A percentile compares a stretch with the other conserved stretches of the same genome.
Evolutionary conservation across 2,113 vertebrate genomes (phyloP).

Genomic region (Muntiacus reevesi): DNA sequence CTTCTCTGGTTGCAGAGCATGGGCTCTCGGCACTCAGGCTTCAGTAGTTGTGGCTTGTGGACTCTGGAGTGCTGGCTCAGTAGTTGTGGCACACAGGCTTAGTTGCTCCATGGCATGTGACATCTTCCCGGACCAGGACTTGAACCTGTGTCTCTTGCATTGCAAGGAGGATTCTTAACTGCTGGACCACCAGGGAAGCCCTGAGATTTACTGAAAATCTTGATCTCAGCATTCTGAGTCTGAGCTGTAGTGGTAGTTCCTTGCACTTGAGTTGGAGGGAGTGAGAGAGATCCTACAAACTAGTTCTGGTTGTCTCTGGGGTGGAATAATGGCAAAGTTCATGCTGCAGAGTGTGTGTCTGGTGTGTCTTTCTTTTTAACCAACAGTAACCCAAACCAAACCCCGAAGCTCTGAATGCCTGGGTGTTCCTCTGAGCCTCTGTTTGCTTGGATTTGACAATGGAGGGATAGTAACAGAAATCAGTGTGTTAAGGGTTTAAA

Average conservation of each 20-base stretch:
- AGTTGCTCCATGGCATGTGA: not conserved
- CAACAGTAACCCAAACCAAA: not conserved
- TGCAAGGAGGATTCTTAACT: not conserved
- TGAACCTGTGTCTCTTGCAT: not conserved
- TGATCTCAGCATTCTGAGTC: not conserved
- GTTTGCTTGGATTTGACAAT: not conserved
- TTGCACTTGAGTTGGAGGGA: not conserved
- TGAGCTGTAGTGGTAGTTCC: not conserved
- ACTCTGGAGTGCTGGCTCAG: not conserved
- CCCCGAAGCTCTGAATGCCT: not conserved
- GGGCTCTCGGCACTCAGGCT: not conserved
- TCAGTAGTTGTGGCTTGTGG: not conserved
- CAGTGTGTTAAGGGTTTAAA: conserved; percentile 28
- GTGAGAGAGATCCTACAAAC: not conserved
- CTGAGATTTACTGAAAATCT: not conserved
- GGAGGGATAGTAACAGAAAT: conserved; percentile 10
- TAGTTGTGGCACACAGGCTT: not conserved
- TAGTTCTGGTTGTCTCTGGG: not conserved
- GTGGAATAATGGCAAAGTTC: not conserved
- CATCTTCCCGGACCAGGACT: not conserved
- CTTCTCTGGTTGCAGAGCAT: not conserved
- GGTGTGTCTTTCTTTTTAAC: not conserved
- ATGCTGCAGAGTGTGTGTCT: not conserved
- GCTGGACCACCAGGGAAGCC: not conserved
- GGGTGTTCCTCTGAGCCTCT: not conserved